Evolutionary conservation across 2,888 invertebrate species (phyloP), one percentile per base, ranked within the genome.

Genomic region (Tanytarsus gracilentus): DNA sequence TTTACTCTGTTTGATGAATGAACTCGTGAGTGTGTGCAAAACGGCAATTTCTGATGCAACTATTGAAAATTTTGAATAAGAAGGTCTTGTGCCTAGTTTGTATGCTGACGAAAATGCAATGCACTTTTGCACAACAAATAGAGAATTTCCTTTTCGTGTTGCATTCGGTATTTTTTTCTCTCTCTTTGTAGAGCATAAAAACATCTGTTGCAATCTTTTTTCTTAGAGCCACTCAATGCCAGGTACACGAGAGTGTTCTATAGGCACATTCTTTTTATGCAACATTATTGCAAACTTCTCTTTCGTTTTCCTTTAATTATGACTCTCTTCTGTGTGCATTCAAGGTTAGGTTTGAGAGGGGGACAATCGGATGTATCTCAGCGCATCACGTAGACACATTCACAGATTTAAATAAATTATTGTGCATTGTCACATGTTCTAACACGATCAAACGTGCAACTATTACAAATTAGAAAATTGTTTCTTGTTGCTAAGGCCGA

Each of bases 11-110:
- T n/a, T n/a, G n/a, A n/a, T n/a, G n/a, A n/a, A n/a, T n/a, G n/a
- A n/a, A n/a, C n/a, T n/a, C n/a, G n/a, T n/a, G n/a, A n/a, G n/a
- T n/a, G n/a, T n/a, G n/a, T n/a, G n/a, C n/a, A n/a, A n/a, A n/a
- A n/a, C n/a, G 26, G 23, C 39, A 40, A 25, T 26, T 18, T 44
- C 48, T 58, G 58, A 58, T 58, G 58, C 58, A 58, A 58, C 48
- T 48, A 27, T 29, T 5, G 16, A 26, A 58, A 58, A 18, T 48
- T 56, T 58, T 48, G 14, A 58, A 58, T 58, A 58, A 58, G 39
- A 23, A 16, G 21, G 7, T 9, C 23, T 16, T 18, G 29, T 27
- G 48, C 44, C 44, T 58, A 58, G 44, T 44, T 58, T 58, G 11
- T 23, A 56, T 36, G 33, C 21, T 16, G 21, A 14, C 21, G 27